Evolutionary conservation across 2,113 vertebrate genomes (phyloP), one percentile per base, ranked within the genome.

Genomic region (Carollia perspicillata): DNA sequence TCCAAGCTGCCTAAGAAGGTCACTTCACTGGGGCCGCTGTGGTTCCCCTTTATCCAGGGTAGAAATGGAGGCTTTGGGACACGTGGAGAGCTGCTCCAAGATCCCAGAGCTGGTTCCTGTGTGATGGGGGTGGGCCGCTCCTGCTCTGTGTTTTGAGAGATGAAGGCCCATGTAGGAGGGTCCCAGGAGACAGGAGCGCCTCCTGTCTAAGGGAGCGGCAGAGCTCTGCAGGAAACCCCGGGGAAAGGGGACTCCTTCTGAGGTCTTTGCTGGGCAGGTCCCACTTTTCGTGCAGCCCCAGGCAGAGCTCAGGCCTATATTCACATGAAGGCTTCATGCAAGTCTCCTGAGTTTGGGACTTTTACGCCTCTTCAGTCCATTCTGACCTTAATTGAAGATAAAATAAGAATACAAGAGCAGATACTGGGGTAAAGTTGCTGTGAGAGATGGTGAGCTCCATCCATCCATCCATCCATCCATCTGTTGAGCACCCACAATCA

Each of bases 71-170:
- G 12, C 17, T 63, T 58, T 90, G 60, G 78, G 63, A 68, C 30
- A 49, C 0, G 0, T 33, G 40, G n/a, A 93, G 40, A 72, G 68
- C 81, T 71, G 5, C 28, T 94, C 33, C 37, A 63, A 72, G 44
- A 47, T 47, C 49, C 28, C 74, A 87, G 40, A 90, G 44, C 60
- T 92, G 68, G 13, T 33, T 87, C 20, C 18, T 69, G 68, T 20
- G 0, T 44, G 20, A 4, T 18, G 0, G 20, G 18, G 5, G 3
- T 53, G 28, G 33, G 16, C 0, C 44, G n/a, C 13, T 79, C 69
- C 80, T 78, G 49, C 66, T 84, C 84, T 90, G 58, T 69, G 26
- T 71, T 26, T 78, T 55, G 47, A n/a, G 35, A 91, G 40, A 30
- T 5, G 4, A 44, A 84, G 35, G 42, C 28, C 51, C 53, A 22